Evolutionary conservation across 2,888 invertebrate genomes (phyloP).

Genomic region (Temnothorax rugatulus): DNA sequence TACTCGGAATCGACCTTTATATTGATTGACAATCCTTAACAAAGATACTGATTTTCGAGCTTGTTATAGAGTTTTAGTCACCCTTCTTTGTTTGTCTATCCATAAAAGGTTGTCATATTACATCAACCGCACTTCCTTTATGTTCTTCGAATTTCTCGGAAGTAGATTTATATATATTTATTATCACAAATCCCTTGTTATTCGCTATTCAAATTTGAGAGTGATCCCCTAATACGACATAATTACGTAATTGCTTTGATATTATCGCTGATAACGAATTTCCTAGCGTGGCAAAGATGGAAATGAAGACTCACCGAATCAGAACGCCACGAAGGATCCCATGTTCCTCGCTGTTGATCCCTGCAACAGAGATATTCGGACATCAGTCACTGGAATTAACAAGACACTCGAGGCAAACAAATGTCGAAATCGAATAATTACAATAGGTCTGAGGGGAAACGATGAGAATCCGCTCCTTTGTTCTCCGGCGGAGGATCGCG

Average conservation of each 20-base stretch:
- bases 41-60: neutral
- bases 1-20: neutral
- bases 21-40: conserved; percentile 20
- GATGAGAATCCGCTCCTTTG: conserved; percentile 19
- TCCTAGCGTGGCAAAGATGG: neutral
- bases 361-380: conserved; percentile 70
- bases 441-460: conserved; percentile 27
- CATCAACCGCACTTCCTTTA: neutral
- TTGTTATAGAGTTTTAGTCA: conserved; percentile 2
- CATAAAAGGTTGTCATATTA: conserved; percentile 6
- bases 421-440: conserved; percentile 71
- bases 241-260: conserved; percentile 3
- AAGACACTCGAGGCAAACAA: conserved; percentile 63
- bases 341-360: conserved; percentile 67
- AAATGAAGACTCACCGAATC: conserved; percentile 76
- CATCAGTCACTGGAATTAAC: conserved; percentile 74
- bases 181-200: neutral
- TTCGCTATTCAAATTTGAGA: neutral
- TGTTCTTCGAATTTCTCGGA: neutral
- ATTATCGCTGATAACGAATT: neutral
- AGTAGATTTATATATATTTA: neutral
- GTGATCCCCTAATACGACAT: neutral
- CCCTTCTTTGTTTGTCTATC: neutral
- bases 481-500: conserved; percentile 8
- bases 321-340: conserved; percentile 72